phyloP scores from a whole-genome alignment of 1,140 invertebrate genomes.

The Microplitis demolitor region DNA sequence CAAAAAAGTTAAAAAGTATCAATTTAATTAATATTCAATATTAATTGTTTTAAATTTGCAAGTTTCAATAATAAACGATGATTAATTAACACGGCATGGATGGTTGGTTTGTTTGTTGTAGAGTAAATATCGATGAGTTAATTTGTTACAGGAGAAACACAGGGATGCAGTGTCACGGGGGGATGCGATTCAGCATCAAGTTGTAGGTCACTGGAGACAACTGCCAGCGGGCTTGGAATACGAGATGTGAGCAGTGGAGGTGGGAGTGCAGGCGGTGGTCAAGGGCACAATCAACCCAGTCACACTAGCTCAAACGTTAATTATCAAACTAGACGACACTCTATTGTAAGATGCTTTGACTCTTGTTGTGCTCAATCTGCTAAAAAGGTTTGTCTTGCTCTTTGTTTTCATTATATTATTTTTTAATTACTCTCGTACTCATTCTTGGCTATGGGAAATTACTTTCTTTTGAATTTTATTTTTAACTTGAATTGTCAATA shows the following conservation, averaged over 20 bases:
- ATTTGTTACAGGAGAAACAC: conserved; percentile 43
- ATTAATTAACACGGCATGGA: no score
- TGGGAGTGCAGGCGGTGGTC: conserved; percentile 35
- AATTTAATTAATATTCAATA: no score
- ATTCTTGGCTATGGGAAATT: no score
- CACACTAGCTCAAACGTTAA: conserved; percentile 40
- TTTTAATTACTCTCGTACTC: no score
- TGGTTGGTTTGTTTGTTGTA: no score
- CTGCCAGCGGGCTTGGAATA: conserved; percentile 33
- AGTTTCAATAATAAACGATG: no score
- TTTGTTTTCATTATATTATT: no score
- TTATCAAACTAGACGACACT: conserved; percentile 42
- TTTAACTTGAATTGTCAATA: no score
- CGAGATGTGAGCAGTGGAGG: conserved; percentile 36
- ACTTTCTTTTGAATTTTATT: no score
- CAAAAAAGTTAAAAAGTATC: no score
- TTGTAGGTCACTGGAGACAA: conserved; percentile 47
- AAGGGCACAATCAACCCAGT: conserved; percentile 47
- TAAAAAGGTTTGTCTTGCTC: conserved; percentile 45
- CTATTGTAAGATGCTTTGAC: conserved; percentile 47
- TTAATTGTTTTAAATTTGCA: no score
- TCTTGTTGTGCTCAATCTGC: conserved; percentile 57
- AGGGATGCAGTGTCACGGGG: conserved; percentile 40
- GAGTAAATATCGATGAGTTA: no score
- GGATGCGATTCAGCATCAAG: conserved; percentile 46